These are phyloP conservation scores for Myodes glareolus DNA, from an alignment of 2,113 vertebrate genomes.

Conservation along the genomic window DNA sequence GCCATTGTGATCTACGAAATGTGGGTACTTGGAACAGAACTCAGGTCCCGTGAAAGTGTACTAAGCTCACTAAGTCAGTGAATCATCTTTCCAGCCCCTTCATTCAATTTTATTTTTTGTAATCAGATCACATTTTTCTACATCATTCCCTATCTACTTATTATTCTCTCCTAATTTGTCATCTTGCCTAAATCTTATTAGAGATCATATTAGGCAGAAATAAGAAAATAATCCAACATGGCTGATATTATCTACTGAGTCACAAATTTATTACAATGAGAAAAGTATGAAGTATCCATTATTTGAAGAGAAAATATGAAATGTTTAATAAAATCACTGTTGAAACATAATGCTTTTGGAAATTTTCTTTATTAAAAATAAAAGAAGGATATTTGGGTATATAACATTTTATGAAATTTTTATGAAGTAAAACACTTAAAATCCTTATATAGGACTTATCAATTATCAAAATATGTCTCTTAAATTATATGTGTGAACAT, in stretches of 20 bases:
- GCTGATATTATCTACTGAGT: background rate
- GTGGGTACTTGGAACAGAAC: no score
- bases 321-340: background rate
- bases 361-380: background rate
- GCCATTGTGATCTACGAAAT: background rate
- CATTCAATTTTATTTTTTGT: background rate
- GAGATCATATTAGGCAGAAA: background rate
- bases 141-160: background rate
- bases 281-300: background rate
- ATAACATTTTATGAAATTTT: conserved; percentile 10
- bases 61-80: no score
- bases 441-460: background rate
- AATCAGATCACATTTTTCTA: background rate
- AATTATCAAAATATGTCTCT: background rate
- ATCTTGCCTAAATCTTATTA: background rate
- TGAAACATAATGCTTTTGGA: background rate
- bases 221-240: background rate
- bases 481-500: background rate
- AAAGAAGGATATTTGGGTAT: background rate
- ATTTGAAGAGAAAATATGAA: conserved; percentile 9
- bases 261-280: background rate
- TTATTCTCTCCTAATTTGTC: background rate
- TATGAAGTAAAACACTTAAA: conserved; percentile 3
- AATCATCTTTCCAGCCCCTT: background rate
- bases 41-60: background rate